Percentiles rank a stretch among this genome's conserved stretches.
Evolutionary conservation across 1,140 invertebrate genomes (phyloP).

Genomic region (Rhopalosiphum padi): DNA sequence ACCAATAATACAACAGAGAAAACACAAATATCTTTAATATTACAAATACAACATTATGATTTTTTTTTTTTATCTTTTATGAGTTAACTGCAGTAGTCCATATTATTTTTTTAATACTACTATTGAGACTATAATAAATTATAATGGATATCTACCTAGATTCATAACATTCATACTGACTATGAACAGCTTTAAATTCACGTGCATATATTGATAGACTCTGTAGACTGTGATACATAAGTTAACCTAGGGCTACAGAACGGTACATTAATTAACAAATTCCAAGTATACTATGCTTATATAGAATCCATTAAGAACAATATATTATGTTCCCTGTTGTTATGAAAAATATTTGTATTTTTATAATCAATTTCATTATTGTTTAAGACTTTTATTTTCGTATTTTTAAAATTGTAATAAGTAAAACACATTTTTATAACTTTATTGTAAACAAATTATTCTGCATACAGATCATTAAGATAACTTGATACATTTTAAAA

Average conservation of each 20-base stretch:
- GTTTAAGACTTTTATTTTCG: not conserved
- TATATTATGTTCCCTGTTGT: not conserved
- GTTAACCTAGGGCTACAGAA: not conserved
- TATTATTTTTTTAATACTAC: not conserved
- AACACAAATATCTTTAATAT: not conserved
- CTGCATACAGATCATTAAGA: not conserved
- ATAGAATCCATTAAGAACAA: not conserved
- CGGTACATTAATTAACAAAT: slow-evolving; percentile 41
- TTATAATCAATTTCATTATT: not conserved
- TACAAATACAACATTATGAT: not conserved
- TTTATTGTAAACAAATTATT: not conserved
- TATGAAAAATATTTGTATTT: not conserved
- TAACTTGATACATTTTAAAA: not conserved
- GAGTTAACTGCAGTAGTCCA: not conserved
- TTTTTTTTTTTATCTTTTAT: not conserved
- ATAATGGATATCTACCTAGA: not conserved
- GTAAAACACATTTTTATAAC: not conserved
- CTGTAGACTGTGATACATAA: not conserved
- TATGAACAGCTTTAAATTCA: slow-evolving; percentile 24
- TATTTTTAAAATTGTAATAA: not conserved
- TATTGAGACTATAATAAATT: not conserved
- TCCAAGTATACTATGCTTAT: not conserved
- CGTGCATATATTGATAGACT: not conserved
- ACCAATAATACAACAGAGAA: not conserved
- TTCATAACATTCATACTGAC: not conserved